Conservation (phyloP, 2,888 invertebrate species). For the Diloba caeruleocephala region DNA sequence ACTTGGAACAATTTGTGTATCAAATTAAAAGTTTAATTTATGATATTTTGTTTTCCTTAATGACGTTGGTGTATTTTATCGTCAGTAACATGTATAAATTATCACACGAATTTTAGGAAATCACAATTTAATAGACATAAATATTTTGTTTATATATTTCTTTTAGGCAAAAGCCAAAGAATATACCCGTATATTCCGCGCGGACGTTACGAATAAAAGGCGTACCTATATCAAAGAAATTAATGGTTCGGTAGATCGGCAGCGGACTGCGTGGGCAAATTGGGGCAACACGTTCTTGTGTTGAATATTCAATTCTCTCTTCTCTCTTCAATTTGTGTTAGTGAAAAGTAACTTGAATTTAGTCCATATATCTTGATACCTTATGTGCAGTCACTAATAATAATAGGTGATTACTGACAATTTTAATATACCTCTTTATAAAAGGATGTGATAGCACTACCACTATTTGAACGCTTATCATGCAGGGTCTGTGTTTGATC, state of each 20-base stretch:
- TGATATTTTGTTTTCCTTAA: too few relatives aligned
- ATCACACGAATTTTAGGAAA: background rate
- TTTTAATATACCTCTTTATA: too few relatives aligned
- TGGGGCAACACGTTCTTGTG: conserved; percentile 41
- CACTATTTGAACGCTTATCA: too few relatives aligned
- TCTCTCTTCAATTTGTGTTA: conserved; percentile 34
- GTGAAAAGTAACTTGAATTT: conserved; percentile 20
- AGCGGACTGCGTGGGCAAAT: conserved; percentile 21
- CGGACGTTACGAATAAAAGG: conserved; percentile 28
- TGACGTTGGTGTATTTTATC: too few relatives aligned
- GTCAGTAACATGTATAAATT: too few relatives aligned
- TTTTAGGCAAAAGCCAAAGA: conserved; percentile 7
- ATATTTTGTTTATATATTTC: background rate
- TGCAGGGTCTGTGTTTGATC: too few relatives aligned
- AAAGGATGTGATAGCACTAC: too few relatives aligned
- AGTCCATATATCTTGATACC: conserved; percentile 8
- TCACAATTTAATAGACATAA: background rate
- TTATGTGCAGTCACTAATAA: too few relatives aligned
- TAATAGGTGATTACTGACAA: too few relatives aligned
- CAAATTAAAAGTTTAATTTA: too few relatives aligned
- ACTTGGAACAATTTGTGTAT: too few relatives aligned
- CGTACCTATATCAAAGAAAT: conserved; percentile 48
- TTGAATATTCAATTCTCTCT: conserved; percentile 46
- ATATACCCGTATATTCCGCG: conserved; percentile 15
- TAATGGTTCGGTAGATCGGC: conserved; percentile 36